Evolutionary conservation across 2,888 invertebrate species (phyloP).

Genomic region (Ganaspis brasiliensis): DNA sequence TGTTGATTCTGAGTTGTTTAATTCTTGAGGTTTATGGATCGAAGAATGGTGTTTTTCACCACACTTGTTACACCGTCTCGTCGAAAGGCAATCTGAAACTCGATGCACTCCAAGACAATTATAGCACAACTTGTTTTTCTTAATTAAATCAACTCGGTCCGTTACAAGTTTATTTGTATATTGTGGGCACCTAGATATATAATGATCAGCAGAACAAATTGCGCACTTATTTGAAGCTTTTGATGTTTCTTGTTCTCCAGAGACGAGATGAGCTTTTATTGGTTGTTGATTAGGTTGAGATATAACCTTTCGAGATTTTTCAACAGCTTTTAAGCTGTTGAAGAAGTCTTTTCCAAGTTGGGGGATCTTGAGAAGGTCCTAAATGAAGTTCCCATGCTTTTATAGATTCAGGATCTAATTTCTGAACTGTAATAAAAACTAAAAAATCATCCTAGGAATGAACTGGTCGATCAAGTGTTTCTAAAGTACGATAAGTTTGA

Average conservation of each 20-base stretch:
- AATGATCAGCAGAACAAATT: not conserved
- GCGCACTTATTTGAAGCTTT: not conserved
- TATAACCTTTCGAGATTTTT: slow-evolving; percentile 40
- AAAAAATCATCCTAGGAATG: slow-evolving; percentile 51
- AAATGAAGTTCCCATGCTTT: slow-evolving; percentile 51
- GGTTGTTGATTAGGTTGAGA: not conserved
- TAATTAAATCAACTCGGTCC: not conserved
- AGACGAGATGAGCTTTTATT: not conserved
- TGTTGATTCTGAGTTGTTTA: not conserved
- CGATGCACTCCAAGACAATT: not conserved
- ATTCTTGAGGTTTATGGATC: not conserved
- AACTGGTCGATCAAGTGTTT: slow-evolving; percentile 47
- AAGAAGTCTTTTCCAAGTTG: slow-evolving; percentile 47
- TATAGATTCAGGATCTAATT: slow-evolving; percentile 44
- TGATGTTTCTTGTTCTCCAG: not conserved
- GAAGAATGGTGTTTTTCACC: not conserved
- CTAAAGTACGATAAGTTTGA: slow-evolving; percentile 16
- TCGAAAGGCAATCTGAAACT: not conserved
- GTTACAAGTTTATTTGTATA: too few relatives aligned
- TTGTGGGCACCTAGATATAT: not conserved
- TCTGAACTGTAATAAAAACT: slow-evolving; percentile 46
- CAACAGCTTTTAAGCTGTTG: slow-evolving; percentile 50
- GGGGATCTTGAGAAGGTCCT: slow-evolving; percentile 43
- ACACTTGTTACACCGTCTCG: not conserved
- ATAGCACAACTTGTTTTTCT: not conserved